Evolutionary conservation across 2,888 invertebrate species (phyloP), one percentile per base, ranked within the genome.

Genomic region (Orthonychiurus folsomi): DNA sequence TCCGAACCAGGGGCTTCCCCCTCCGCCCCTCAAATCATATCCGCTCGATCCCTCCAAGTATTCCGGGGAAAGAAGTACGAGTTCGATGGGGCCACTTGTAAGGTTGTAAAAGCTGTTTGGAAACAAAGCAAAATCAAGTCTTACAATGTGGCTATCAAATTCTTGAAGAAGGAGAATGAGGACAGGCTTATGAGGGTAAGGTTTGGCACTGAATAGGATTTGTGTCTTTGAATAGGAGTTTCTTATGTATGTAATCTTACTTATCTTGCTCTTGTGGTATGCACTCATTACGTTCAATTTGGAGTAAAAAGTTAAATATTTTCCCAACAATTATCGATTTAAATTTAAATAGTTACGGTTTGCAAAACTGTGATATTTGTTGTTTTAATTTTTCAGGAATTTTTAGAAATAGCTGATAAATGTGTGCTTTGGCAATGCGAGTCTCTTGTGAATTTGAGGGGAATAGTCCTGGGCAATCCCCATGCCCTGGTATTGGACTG

Each of bases 401-500:
- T 89, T 76, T 81, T 89, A 64, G 85, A 86, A 71, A 77, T 89
- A 69, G 85, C 87, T 0, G 86, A 87, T 50, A 85, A 84, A 70
- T 91, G 90, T 87, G 85, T 86, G 54, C 85, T 86, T 73, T 81
- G 91, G 69, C 85, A 86, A 74, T 87, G 88, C 1, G 84, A 84
- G 61, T 84, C 87, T 2, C 82, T 92, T 74, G 86, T 91, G 0
- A 83, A 87, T 66, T 76, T 91, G 61, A 87, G 86, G 74, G 93
- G 76, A 28, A 71, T 76, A 24, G 88, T 89, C 1, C 79, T 90
- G 50, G 83, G 84, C 64, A 85, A 85, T 64, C 87, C 89, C 2
- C 84, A 89, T 27, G 86, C 91, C 0, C 83, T 93, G 79, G 85
- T 93, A 23, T 80, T 89, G 72, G 93, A 93, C 77, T 86, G 88